phyloP scores from a whole-genome alignment of 2,797 vertebrate species.

The Amniataba percoides region DNA sequence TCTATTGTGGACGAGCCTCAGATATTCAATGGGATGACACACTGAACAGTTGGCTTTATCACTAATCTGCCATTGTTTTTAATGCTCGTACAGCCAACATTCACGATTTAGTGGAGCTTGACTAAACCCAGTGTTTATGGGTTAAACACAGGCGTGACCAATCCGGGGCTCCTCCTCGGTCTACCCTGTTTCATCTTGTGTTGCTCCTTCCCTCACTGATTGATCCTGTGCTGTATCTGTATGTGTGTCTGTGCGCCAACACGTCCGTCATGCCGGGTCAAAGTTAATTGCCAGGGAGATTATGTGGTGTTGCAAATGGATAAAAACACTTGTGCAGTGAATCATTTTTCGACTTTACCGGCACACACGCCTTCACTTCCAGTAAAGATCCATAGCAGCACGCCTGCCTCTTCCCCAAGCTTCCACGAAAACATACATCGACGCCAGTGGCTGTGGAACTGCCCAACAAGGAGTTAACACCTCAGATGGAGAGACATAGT shows the following conservation, averaged over 20 bases:
- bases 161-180: conserved; percentile 50
- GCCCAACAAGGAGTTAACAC: conserved; percentile 82
- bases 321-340: conserved; percentile 70
- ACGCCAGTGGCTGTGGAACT: conserved; percentile 59
- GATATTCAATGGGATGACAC: conserved; percentile 50
- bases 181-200: conserved; percentile 34
- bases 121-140: conserved; percentile 64
- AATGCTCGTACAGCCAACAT: conserved; percentile 52
- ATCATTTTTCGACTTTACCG: conserved; percentile 65
- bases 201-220: conserved; percentile 28
- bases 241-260: conserved; percentile 27
- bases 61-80: conserved; percentile 72
- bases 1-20: conserved; percentile 57
- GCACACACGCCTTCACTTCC: conserved; percentile 68
- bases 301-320: conserved; percentile 56
- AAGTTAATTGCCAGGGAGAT: conserved; percentile 64
- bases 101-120: conserved; percentile 52
- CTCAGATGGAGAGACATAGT: conserved; percentile 72
- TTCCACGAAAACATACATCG: conserved; percentile 31
- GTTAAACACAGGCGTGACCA: conserved; percentile 68
- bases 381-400: conserved; percentile 64
- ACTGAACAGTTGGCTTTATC: conserved; percentile 57
- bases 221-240: conserved; percentile 42
- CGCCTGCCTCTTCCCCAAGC: conserved; percentile 60
- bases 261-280: conserved; percentile 61